Evolutionary conservation across 2,888 invertebrate genomes (phyloP), one percentile per base, ranked within the genome.

Genomic region (Mesochorus sp.): DNA sequence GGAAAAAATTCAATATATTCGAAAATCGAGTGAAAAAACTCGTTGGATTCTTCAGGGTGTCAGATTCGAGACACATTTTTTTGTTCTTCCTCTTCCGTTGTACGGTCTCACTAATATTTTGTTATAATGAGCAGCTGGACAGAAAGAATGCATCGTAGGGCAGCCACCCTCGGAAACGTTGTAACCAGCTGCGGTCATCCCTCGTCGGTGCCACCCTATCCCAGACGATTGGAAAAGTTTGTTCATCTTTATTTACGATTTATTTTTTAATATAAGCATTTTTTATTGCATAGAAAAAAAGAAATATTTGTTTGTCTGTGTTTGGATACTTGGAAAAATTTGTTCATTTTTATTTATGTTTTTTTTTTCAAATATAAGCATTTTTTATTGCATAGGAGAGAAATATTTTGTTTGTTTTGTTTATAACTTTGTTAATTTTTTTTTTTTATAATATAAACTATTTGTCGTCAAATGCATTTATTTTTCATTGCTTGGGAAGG

Each of bases 161-260:
- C 97, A 88, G 97, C 97, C 91, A 97, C 96, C 89, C 93, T 97
- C 88, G 96, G 97, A 91, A 97, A 95, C 92, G 97, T 97, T 88
- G 97, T 97, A 87, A 97, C 97, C 85, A 97, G 97, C 87, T 97
- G 97, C 91, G 97, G 97, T 81, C 97, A 97, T 92, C 96, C 96
- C 24, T 95, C 95, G 81, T 92, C 94, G 26, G 85, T 88, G 5
- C 94, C 95, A 82, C 95, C 96, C 17, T 97, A 96, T 90, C 96
- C 96, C 6, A 93, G 97, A 85, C 93, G 97, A 88, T 92, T 97
- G 82, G 97, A 97, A 92, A 97, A 97, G 89, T 89, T 73, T 76
- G 86, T 83, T 49, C 4, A 8, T 19, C 24, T 3, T 24, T 51
- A 8, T 19, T 42, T 3, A 5, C 1, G 1, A 14, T 37, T 14